phyloP scores from a whole-genome alignment of 2,888 invertebrate genomes.

The Cantharis nigra region DNA sequence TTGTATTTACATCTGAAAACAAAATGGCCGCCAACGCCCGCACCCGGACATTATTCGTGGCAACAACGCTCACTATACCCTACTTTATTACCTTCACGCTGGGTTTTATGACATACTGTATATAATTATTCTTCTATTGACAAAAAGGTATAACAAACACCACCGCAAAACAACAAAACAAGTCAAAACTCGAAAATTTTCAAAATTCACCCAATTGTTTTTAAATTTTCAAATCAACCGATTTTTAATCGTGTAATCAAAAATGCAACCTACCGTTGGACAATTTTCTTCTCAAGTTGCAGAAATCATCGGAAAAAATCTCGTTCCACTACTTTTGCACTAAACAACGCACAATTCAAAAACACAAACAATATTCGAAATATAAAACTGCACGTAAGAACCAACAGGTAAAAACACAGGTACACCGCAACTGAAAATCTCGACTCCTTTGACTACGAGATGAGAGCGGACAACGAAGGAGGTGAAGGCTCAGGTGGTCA shows the following conservation, averaged over 20 bases:
- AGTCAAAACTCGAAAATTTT: not conserved
- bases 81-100: slow-evolving; percentile 15
- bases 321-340: not conserved
- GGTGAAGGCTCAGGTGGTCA: slow-evolving; percentile 42
- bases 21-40: slow-evolving; percentile 28
- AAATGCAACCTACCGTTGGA: not conserved
- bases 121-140: slow-evolving; percentile 12
- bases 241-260: not conserved
- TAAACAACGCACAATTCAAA: not conserved
- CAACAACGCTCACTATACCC: slow-evolving; percentile 24
- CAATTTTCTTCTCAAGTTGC: not conserved
- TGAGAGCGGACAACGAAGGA: slow-evolving; percentile 17
- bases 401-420: slow-evolving; percentile 8
- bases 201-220: not conserved
- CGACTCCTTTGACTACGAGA: slow-evolving; percentile 30
- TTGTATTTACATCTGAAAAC: slow-evolving; percentile 1
- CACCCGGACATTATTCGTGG: slow-evolving; percentile 31
- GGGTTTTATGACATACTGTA: slow-evolving; percentile 7
- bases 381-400: slow-evolving; percentile 6
- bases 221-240: not conserved
- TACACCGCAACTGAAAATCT: slow-evolving; percentile 14
- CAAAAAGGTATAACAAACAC: slow-evolving; percentile 1
- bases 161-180: not conserved
- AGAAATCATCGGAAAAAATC: not conserved
- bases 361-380: not conserved